phyloP scores from a whole-genome alignment of 2,797 vertebrate genomes.

The Myotis pilosus region DNA sequence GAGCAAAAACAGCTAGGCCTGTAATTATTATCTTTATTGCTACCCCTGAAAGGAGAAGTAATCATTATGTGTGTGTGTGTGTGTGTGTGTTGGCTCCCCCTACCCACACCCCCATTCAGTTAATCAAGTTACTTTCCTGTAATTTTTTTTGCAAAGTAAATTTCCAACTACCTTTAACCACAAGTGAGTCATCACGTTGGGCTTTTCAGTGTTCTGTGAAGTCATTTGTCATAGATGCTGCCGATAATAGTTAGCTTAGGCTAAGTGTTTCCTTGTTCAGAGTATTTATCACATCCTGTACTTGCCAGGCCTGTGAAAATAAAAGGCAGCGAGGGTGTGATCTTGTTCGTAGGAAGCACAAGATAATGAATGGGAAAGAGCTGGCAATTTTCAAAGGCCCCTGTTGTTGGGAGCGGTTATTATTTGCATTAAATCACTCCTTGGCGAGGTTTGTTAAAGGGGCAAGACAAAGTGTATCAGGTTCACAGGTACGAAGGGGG shows the following conservation, averaged over 20 bases:
- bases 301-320: slow-evolving; percentile 48
- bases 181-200: slow-evolving; percentile 59
- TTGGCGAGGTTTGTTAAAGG: background rate
- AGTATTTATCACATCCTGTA: slow-evolving; percentile 72
- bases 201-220: slow-evolving; percentile 52
- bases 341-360: background rate
- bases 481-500: accelerated
- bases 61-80: slow-evolving; percentile 31
- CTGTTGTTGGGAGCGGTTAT: background rate
- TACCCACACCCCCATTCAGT: slow-evolving; percentile 26
- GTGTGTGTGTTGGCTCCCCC: background rate
- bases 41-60: slow-evolving; percentile 5
- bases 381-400: background rate
- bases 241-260: slow-evolving; percentile 63
- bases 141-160: slow-evolving; percentile 71
- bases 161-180: slow-evolving; percentile 64
- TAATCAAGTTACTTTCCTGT: slow-evolving; percentile 43
- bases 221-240: slow-evolving; percentile 54
- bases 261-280: slow-evolving; percentile 66
- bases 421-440: background rate
- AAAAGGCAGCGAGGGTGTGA: slow-evolving; percentile 46
- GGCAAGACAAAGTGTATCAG: accelerated
- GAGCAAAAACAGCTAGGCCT: background rate
- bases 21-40: slow-evolving; percentile 72
- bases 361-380: background rate